Evolutionary conservation across 2,888 invertebrate species (phyloP), one percentile per base, ranked within the genome.

Genomic region (Dermolepida albohirtum): DNA sequence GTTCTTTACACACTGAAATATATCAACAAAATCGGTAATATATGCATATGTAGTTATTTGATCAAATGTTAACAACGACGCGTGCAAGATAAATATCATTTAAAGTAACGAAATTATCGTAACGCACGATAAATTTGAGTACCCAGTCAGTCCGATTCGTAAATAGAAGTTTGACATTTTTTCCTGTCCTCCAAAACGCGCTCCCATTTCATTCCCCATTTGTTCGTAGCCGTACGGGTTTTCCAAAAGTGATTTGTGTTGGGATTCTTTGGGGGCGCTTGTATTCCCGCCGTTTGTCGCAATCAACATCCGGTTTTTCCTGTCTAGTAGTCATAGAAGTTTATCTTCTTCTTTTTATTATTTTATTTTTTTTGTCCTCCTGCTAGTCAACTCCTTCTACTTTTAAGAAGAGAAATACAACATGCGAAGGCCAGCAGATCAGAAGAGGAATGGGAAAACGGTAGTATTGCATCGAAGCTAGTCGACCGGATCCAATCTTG

Each of bases 231-330:
- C 34, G 34, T 34, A 34, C 76, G 75, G 77, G 78, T 76, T 76
- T 77, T 77, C 75, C 75, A 75, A 74, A 74, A 75, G 76, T 78
- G 78, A 79, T 80, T 79, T 78, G 78, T 79, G 79, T 78, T 74
- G 72, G 74, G 73, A 76, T 79, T 78, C 79, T 77, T 79, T 78
- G 75, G n/a, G 79, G 12, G 27, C 29, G 51, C 27, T 29, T 29
- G 78, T 77, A 78, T 80, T 79, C 76, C 74, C 74, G 72, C 76
- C 80, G 78, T 81, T 81, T 82, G 81, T 82, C 81, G 81, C 81
- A 82, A 82, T 82, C 82, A 80, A 82, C 81, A 81, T 83, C 83
- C 82, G 82, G 81, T 80, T 81, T 34, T 80, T 79, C 79, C 80
- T 78, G 80, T 80, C 80, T 78, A 74, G 75, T 74, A 75, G 77